These are phyloP conservation scores for Sebastes cheni DNA, from an alignment of 2,797 vertebrate species.

Conservation along the genomic window DNA sequence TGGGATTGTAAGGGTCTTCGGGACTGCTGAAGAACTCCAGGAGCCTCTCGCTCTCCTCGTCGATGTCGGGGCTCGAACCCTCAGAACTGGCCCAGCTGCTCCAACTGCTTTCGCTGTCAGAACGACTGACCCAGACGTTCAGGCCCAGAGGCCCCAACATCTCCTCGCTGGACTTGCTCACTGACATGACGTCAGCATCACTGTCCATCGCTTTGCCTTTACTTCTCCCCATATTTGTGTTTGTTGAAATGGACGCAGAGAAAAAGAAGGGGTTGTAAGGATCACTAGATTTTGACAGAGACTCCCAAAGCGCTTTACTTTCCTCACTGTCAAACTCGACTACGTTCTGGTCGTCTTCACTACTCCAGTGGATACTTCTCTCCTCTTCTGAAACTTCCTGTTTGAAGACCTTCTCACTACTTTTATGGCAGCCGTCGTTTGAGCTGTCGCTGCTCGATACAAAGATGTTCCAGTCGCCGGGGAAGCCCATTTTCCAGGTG, in stretches of 20 bases:
- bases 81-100: constrained; percentile 80
- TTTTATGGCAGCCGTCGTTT: constrained; percentile 31
- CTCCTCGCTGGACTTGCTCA: constrained; percentile 43
- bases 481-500: constrained; percentile 78
- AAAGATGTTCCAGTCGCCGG: constrained; percentile 80
- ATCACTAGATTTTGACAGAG: constrained; percentile 73
- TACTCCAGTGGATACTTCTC: constrained; percentile 63
- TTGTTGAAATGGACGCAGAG: constrained; percentile 76
- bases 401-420: constrained; percentile 21
- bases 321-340: constrained; percentile 73
- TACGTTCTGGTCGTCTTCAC: constrained; percentile 64
- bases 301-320: constrained; percentile 75
- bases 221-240: constrained; percentile 48
- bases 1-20: constrained; percentile 82
- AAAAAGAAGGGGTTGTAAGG: constrained; percentile 81
- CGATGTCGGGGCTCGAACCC: constrained; percentile 68
- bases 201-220: constrained; percentile 21
- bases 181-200: constrained; percentile 19
- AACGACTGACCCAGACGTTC: constrained; percentile 66
- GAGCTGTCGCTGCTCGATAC: constrained; percentile 67
- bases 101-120: constrained; percentile 83
- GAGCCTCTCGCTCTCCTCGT: constrained; percentile 80
- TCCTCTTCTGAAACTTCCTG: constrained; percentile 64
- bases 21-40: constrained; percentile 80
- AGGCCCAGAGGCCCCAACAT: constrained; percentile 24